Evolutionary conservation across 2,888 invertebrate genomes (phyloP), one percentile per base, ranked within the genome.

Genomic region (Yponomeuta cagnagella): DNA sequence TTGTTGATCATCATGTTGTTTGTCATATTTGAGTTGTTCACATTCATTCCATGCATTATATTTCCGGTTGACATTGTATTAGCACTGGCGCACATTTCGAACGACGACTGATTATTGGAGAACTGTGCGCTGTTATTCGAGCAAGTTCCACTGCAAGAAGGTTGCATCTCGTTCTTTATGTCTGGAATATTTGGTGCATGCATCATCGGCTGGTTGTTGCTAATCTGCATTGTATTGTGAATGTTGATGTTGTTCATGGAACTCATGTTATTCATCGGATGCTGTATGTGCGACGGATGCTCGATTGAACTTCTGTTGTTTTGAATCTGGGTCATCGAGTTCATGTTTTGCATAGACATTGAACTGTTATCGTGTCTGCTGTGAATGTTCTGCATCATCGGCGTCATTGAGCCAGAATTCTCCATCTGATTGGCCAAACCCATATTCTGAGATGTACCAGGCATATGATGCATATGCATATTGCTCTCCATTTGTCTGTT

Each of bases 401-500:
- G 76, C 68, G 71, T 73, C 82, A 89, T 83, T 64, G 81, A 73
- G 72, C 80, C 80, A 69, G 88, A 77, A 74, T 80, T 89, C 72
- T 92, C 92, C 76, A 91, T 85, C 78, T 89, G 90, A 76, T 82
- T 88, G 48, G 80, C 79, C 70, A 88, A 77, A 77, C 80, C 86
- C 79, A 90, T 87, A 75, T 83, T 86, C 37, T 83, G 75, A 68
- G 81, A 76, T 77, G 82, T 89, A 72, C 82, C 84, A 12, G 87
- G 75, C 84, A 91, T 88, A 76, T 92, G 92, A 78, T 91, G 92
- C 86, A 91, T 88, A 73, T 90, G 89, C 82, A 90, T 87, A 72
- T 76, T 84, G 74, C 84, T 90, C 71, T 90, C 92, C 74, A 90
- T 81, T 72, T 87, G 86, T 73, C 90, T 83, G 73, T 86, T 89